These are phyloP conservation scores for Ladona fulva DNA, from an alignment of 1,140 invertebrate genomes.

Conservation along the genomic window DNA sequence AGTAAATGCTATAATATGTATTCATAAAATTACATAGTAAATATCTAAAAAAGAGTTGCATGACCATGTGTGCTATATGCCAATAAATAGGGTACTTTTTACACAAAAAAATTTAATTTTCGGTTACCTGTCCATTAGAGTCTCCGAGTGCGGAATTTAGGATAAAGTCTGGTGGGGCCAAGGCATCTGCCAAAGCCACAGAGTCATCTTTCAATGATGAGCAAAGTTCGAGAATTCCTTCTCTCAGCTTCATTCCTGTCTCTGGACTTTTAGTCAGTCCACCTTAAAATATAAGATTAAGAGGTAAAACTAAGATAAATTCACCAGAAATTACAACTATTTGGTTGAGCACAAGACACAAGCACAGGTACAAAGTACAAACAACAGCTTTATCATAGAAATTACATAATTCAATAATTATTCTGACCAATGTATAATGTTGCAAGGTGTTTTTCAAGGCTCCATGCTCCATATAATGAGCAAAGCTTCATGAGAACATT, in stretches of 20 bases:
- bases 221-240: constrained; percentile 59
- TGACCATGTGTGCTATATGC: no score
- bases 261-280: background rate
- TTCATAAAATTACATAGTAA: no score
- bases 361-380: no score
- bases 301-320: background rate
- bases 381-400: no score
- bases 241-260: constrained; percentile 27
- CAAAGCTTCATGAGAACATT: constrained; percentile 31
- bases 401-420: no score
- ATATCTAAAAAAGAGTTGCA: no score
- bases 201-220: constrained; percentile 58
- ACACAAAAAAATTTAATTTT: no score
- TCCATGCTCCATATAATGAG: constrained; percentile 44
- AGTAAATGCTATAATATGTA: no score
- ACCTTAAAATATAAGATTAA: background rate
- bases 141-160: constrained; percentile 75
- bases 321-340: no score
- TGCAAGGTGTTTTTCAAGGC: constrained; percentile 41
- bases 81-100: no score
- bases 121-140: constrained; percentile 65
- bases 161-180: constrained; percentile 81
- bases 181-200: constrained; percentile 69
- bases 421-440: constrained; percentile 35
- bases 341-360: no score